These are phyloP conservation scores for Eupristina koningsbergeri DNA, from an alignment of 1,140 invertebrate genomes.

Conservation along the genomic window DNA sequence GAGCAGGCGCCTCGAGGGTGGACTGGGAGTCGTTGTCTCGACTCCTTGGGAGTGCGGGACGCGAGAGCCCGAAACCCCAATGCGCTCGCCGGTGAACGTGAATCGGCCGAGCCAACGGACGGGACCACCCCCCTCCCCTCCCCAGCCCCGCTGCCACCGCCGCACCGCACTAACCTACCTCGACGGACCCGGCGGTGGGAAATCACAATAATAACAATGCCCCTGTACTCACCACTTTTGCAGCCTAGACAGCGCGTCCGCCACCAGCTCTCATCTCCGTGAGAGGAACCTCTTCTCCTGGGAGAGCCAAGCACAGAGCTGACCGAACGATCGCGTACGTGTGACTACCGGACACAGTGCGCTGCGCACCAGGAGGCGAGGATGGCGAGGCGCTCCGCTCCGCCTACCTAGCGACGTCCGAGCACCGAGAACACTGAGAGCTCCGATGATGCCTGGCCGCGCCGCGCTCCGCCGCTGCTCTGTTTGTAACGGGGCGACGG, in stretches of 20 bases:
- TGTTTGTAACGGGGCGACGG: neutral
- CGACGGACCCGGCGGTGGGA: neutral
- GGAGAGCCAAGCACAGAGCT: no score
- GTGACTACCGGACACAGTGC: neutral
- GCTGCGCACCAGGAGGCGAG: neutral
- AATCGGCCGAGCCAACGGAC: no score
- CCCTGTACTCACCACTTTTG: constrained; percentile 23
- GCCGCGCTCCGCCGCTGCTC: neutral
- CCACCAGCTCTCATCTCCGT: neutral
- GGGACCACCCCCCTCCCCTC: no score
- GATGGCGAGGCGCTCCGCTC: neutral
- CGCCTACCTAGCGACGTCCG: neutral
- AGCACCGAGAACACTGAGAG: neutral
- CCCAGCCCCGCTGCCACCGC: no score
- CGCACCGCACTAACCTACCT: no score
- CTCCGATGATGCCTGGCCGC: neutral
- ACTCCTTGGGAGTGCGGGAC: neutral
- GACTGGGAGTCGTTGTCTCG: neutral
- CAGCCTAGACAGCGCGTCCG: neutral
- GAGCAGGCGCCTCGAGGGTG: neutral
- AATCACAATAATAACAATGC: neutral
- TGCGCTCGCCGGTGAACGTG: no score
- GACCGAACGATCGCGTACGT: neutral
- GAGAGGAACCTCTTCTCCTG: no score
- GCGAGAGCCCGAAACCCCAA: no score